A percentile compares a stretch with the other conserved stretches of the same genome.
Conservation (phyloP, 2,888 invertebrate genomes). For the Apantesis nais region DNA sequence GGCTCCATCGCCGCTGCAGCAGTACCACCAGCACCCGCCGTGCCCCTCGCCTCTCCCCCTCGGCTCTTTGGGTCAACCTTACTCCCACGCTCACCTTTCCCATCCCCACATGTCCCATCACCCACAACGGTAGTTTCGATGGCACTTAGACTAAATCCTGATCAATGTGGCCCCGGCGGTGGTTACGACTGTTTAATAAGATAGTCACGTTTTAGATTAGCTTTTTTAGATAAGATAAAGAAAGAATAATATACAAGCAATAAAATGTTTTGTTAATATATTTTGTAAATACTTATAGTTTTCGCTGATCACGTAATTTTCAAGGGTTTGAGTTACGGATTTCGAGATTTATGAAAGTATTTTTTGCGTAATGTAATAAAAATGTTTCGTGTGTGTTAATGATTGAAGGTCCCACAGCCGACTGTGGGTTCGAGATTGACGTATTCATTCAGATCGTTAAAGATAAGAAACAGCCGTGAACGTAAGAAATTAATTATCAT, state of each 20-base stretch:
- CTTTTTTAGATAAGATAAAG: slow-evolving; percentile 66
- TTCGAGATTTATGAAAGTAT: slow-evolving; percentile 50
- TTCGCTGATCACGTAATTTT: slow-evolving; percentile 57
- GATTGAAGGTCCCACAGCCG: slow-evolving; percentile 52
- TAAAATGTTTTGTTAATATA: slow-evolving; percentile 75
- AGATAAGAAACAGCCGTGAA: slow-evolving; percentile 53
- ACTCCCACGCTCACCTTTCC: slow-evolving; percentile 84
- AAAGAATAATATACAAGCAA: slow-evolving; percentile 72
- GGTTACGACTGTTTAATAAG: slow-evolving; percentile 65
- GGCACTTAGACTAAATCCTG: slow-evolving; percentile 65
- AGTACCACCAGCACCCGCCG: slow-evolving; percentile 90
- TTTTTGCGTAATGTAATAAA: slow-evolving; percentile 59
- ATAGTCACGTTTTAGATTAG: slow-evolving; percentile 79
- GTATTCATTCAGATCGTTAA: slow-evolving; percentile 64
- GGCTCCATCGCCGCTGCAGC: slow-evolving; percentile 88
- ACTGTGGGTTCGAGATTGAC: slow-evolving; percentile 70
- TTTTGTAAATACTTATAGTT: slow-evolving; percentile 74
- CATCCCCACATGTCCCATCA: slow-evolving; percentile 92
- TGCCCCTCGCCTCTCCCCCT: slow-evolving; percentile 91
- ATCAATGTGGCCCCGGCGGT: slow-evolving; percentile 45
- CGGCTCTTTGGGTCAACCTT: slow-evolving; percentile 80
- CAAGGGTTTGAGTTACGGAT: slow-evolving; percentile 64
- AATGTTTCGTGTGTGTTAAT: slow-evolving; percentile 48
- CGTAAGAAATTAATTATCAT: slow-evolving; percentile 64
- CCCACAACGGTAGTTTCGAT: slow-evolving; percentile 91